These are phyloP conservation scores for Ormia ochracea DNA, from an alignment of 2,888 invertebrate species.

Conservation along the genomic window DNA sequence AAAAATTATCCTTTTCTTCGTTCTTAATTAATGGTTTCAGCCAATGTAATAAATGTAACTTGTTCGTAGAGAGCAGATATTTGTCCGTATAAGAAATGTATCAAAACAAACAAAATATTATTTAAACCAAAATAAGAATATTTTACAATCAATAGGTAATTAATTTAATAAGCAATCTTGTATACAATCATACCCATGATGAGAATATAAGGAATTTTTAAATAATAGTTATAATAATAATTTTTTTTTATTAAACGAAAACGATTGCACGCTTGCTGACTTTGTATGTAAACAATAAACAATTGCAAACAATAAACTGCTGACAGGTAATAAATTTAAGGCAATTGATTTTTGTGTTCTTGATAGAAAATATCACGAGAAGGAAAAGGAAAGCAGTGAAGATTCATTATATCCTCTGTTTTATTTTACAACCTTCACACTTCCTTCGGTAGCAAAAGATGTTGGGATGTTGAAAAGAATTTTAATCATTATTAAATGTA, in stretches of 20 bases:
- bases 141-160: constrained; percentile 24
- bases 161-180: background rate
- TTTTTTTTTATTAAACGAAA: background rate
- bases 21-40: too few species aligned
- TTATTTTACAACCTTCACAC: constrained; percentile 4
- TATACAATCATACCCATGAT: constrained; percentile 15
- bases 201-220: constrained; percentile 30
- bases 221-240: background rate
- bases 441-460: constrained; percentile 20
- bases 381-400: background rate
- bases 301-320: constrained; percentile 46
- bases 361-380: background rate
- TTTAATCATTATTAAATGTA: background rate
- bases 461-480: background rate
- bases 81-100: too few species aligned
- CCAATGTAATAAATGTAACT: too few species aligned
- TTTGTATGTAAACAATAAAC: constrained; percentile 43
- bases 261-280: constrained; percentile 33
- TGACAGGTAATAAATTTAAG: constrained; percentile 58
- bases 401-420: constrained; percentile 40
- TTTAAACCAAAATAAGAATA: background rate
- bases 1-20: too few species aligned
- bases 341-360: constrained; percentile 40
- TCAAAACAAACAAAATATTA: background rate
- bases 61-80: too few species aligned